Evolutionary conservation across 2,113 vertebrate species (phyloP).

Genomic region (Anseranas semipalmata): DNA sequence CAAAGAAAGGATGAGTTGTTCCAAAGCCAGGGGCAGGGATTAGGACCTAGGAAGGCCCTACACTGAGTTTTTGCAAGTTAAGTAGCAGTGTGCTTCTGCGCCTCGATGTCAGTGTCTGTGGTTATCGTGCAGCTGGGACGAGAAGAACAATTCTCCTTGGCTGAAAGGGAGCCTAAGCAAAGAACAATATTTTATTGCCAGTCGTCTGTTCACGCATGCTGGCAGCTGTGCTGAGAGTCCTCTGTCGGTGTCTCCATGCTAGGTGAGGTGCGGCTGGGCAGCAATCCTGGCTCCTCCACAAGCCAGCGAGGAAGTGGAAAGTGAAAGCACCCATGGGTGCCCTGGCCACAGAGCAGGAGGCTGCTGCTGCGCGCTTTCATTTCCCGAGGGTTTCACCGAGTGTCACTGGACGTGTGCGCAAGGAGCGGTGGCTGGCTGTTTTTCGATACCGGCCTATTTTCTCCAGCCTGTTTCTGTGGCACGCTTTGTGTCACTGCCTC

Average conservation of each 20-base stretch:
- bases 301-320: neutral
- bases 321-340: neutral
- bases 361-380: neutral
- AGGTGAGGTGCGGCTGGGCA: neutral
- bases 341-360: neutral
- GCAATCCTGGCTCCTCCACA: neutral
- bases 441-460: neutral
- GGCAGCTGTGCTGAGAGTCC: neutral
- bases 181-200: neutral
- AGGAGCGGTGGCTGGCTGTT: neutral
- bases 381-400: neutral
- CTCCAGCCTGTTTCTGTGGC: neutral
- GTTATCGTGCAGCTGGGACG: neutral
- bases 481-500: neutral
- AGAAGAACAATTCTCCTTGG: neutral
- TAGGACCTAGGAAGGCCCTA: neutral
- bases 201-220: neutral
- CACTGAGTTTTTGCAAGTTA: neutral
- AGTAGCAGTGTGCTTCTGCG: neutral
- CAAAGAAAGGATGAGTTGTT: neutral
- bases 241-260: accelerated
- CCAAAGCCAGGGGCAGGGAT: neutral
- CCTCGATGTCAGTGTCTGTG: neutral
- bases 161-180: neutral
- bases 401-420: neutral